Percentiles rank a stretch among this genome's conserved stretches.
Conservation (phyloP, 2,113 vertebrate species). For the Forbesichthys agassizii region DNA sequence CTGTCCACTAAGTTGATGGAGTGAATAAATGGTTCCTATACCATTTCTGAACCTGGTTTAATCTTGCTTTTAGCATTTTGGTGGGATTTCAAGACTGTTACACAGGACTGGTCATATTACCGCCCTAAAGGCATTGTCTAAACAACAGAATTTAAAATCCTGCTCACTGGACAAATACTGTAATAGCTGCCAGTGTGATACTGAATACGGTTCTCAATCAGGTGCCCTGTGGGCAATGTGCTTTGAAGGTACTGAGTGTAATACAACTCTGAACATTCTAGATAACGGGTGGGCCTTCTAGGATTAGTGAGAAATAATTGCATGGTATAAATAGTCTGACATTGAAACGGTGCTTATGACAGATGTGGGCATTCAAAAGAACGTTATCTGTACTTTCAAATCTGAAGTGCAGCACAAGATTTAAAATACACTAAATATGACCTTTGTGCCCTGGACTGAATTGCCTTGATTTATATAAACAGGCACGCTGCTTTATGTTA, state of each 20-base stretch:
- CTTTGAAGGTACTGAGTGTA: slow-evolving; percentile 8
- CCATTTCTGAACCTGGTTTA: too few species aligned
- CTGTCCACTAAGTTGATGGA: too few species aligned
- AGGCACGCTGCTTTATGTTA: too few species aligned
- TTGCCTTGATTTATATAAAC: too few species aligned
- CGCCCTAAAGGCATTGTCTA: too few species aligned
- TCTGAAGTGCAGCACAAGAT: not conserved
- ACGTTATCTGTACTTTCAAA: slow-evolving; percentile 2
- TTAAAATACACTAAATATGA: slow-evolving; percentile 1
- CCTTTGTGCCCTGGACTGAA: not conserved
- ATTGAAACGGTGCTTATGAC: not conserved
- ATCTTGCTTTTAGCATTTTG: too few species aligned
- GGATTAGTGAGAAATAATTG: slow-evolving; percentile 32
- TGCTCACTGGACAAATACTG: slow-evolving; percentile 22
- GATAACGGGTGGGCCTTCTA: not conserved
- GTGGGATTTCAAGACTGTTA: too few species aligned
- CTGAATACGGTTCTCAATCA: slow-evolving; percentile 24
- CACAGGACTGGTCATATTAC: too few species aligned
- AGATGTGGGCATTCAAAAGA: slow-evolving; percentile 1
- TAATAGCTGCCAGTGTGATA: slow-evolving; percentile 19
- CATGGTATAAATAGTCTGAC: not conserved
- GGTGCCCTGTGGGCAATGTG: not conserved
- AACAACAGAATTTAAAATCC: slow-evolving; percentile 16
- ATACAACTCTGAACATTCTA: not conserved
- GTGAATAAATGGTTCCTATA: too few species aligned